Evolutionary conservation across 2,888 invertebrate species (phyloP).

Genomic region (Miltochrista miniata): DNA sequence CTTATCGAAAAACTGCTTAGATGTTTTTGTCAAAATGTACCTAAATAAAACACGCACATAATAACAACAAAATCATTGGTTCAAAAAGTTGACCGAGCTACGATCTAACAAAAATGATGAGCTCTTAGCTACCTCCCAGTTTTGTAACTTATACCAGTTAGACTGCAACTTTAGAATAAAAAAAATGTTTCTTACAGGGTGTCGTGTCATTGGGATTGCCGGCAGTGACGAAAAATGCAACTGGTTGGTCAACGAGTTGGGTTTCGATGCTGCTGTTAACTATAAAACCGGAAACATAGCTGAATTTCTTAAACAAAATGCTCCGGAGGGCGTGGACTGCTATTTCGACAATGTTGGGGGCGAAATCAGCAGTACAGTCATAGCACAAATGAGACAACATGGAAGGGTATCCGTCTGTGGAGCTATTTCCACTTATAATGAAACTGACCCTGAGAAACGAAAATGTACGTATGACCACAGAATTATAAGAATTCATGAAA

Average conservation of each 20-base stretch:
- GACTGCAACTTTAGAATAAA: background rate
- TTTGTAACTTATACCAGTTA: no score
- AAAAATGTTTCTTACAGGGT: slow-evolving; percentile 59
- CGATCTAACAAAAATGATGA: no score
- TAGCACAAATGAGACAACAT: slow-evolving; percentile 84
- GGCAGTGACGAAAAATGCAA: slow-evolving; percentile 88
- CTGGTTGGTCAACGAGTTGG: slow-evolving; percentile 85
- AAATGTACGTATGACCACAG: no score
- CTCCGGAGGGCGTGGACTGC: slow-evolving; percentile 89
- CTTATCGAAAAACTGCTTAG: no score
- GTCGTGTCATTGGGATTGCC: slow-evolving; percentile 88
- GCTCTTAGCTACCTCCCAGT: no score
- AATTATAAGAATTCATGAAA: no score
- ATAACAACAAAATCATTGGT: no score
- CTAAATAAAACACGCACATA: no score
- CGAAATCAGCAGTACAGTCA: slow-evolving; percentile 82
- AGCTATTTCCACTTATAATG: slow-evolving; percentile 86
- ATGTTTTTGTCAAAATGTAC: no score
- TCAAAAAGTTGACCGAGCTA: no score
- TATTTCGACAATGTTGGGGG: slow-evolving; percentile 92
- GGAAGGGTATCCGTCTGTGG: slow-evolving; percentile 87
- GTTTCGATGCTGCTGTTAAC: slow-evolving; percentile 88
- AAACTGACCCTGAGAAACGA: slow-evolving; percentile 68
- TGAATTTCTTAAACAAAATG: slow-evolving; percentile 81
- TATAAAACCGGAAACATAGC: slow-evolving; percentile 86